These are phyloP conservation scores for Acronicta psi DNA, from an alignment of 2,888 invertebrate genomes.

Conservation along the genomic window DNA sequence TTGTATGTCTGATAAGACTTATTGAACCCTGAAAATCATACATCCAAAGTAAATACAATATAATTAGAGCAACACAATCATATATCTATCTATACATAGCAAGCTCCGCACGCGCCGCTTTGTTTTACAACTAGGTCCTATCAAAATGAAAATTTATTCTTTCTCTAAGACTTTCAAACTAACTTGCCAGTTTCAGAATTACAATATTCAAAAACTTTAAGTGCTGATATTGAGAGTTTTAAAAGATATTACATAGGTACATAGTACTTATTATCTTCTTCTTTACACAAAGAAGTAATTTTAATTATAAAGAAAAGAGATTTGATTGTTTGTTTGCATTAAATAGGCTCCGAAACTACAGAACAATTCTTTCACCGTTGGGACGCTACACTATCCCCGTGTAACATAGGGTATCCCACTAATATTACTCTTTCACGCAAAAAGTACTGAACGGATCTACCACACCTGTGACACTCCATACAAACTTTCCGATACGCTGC, in stretches of 20 bases:
- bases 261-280: neutral
- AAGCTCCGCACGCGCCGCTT: neutral
- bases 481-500: no score
- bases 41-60: neutral
- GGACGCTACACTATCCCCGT: no score
- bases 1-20: no score
- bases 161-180: slow-evolving; percentile 1
- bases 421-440: no score
- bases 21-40: neutral
- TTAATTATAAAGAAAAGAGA: no score
- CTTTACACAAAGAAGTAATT: neutral
- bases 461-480: no score
- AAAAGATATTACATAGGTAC: slow-evolving; percentile 1
- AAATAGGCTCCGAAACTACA: no score
- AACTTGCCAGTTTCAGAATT: slow-evolving; percentile 1
- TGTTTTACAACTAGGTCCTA: neutral
- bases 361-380: no score
- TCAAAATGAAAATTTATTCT: slow-evolving; percentile 5
- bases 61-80: neutral
- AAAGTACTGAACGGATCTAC: no score
- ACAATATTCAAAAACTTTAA: slow-evolving; percentile 2
- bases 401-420: no score
- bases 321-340: no score
- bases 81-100: neutral
- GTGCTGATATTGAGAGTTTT: neutral